Base-by-base conservation (phyloP, 2,113 vertebrate genomes). In the Ctenomys sociabilis region DNA sequence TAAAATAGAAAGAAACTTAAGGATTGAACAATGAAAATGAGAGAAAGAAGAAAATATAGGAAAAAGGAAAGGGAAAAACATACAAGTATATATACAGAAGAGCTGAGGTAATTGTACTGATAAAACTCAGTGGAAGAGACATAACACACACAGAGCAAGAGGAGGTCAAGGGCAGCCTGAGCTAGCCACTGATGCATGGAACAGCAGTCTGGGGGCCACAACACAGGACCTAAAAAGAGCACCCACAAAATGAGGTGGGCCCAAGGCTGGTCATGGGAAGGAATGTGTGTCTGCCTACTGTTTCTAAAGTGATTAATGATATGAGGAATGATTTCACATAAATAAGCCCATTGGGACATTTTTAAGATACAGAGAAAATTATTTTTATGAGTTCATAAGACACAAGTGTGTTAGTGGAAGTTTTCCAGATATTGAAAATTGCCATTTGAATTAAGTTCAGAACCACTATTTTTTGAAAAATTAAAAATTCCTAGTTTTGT, bases 271-370 rank as follows among this genome's bases (percentile, higher is more conserved):
- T 32, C 26, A 11, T 1, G 21, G 12, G 28, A 28, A 32, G 11
- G 11, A 57, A 0, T 2, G 14, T 0, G 8, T 19, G 17, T 63
- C 32, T 43, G 26, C 11, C 35, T 75, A 22, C 11, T n/a, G 0
- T 2, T 90, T 77, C 5, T 84, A 45, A 66, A 80, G 3, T 35
- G 26, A 77, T 0, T 61, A 45, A 49, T 72, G 28, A 13, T 49
- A 37, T 22, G 12, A 37, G 24, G 7, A 24, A 57, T 24, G 30
- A 90, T 32, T 14, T 28, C 45, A 30, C 10, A 3, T 6, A 37
- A 8, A 32, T 5, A 95, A 86, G 32, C 32, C 21, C 24, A 1
- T 19, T 40, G 37, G n/a, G 16, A 66, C 64, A 57, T 77, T 77
- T 5, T 6, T 84, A 35, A 70, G 85, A 82, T 30, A 68, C 0